Base-by-base conservation (phyloP, 2,797 vertebrate species). In the Labeo calbasu region DNA sequence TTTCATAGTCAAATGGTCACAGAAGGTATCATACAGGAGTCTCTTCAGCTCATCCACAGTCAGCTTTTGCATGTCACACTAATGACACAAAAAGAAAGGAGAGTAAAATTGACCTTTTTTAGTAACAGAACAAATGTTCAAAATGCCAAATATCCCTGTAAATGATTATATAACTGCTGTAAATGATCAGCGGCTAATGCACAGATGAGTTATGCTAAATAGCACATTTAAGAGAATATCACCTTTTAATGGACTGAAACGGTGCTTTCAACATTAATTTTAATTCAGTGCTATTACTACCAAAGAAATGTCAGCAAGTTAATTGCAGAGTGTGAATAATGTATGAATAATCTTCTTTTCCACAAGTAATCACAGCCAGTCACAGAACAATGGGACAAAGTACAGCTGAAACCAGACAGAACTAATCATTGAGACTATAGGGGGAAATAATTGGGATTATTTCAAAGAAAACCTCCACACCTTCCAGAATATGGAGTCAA, bases 41-140 rank as follows among this genome's bases (percentile, higher is more conserved):
- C 97, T 94, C 92, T 99, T 99, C 78, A 99, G 94, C 93, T 99
- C 98, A 0, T 99, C 98, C 91, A 99, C 97, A 0, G 98, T 99
- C 93, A 99, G 94, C 93, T 99, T 99, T 94, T 99, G 97, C 97
- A 99, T 98, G 94, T 99, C 98, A 4, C 97, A 99, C 98, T 99
- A 88, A 82, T 79, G 79, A 53, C 48, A 84, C 59, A 88, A 57
- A 78, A 83, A 88, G n/a, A 28, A 68, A 80, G 8, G 46, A 57
- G 23, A 72, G 23, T 51, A 75, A 55, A 71, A 86, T 76, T 17
- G 25, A 25, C 15, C 51, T 48, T 61, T 32, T 50, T 71, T 7
- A 43, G 65, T 72, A 53, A 69, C 25, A 15, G n/a, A 79, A 63
- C 57, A 71, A 36, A 84, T n/a, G 68, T 43, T 79, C n/a, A 21